Base-by-base conservation (phyloP, 2,113 vertebrate species). In the Neomonachus schauinslandi region DNA sequence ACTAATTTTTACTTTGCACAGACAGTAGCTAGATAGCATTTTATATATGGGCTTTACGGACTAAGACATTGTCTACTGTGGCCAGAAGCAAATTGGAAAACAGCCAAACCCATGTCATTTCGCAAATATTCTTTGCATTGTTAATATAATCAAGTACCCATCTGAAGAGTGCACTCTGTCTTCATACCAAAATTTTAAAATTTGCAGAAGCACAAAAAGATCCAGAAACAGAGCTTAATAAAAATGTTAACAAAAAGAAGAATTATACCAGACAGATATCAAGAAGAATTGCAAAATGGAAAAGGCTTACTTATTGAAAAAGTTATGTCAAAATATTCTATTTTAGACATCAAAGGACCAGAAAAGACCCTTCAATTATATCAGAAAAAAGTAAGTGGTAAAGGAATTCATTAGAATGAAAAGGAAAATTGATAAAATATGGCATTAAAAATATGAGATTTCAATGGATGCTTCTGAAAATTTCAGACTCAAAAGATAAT, bases 221-320 rank as follows among this genome's bases (percentile, higher is more conserved):
- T 61, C n/a, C n/a, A 82, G 15, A 94, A 88, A 89, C 12, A 65
- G 55, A 93, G 21, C 59, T 91, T 59, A 89, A 84, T 92, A 80
- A 74, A 94, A 77, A 72, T 24, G 36, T 2, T 39, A 28, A 57
- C 42, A 67, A 89, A 80, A 51, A 28, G 55, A 63, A 89, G 22
- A 67, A 79, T 36, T 92, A 51, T 2, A 81, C 21, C 7, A 46
- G 18, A 69, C 7, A 55, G 18, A 69, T 76, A 90, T 15, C 33
- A 85, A 51, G 26, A 86, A 74, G n/a, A 89, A 22, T 59, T 89
- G 65, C 61, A 51, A 92, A 96, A 46, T 51, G 22, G 31, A 89
- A 89, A 74, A 79, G 33, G 2, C 53, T 61, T 89, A 19, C 24
- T 84, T 88, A 39, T 24, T 22, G 46, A 33, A 21, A 74, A 88